Base-by-base conservation (phyloP, 2,888 invertebrate genomes). In the Electrophaes corylata region DNA sequence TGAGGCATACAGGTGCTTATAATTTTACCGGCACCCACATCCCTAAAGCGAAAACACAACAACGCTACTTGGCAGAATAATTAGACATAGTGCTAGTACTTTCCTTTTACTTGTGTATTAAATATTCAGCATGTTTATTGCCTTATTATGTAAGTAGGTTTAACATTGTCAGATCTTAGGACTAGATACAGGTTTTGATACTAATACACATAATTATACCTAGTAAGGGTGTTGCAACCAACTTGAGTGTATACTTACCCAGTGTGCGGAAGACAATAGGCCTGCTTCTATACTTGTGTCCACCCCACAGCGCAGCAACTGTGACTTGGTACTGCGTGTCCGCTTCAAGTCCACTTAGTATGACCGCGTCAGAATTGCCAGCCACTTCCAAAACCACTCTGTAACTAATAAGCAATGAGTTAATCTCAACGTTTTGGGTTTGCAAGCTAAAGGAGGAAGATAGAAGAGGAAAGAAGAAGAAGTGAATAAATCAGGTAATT, bases 351-450 rank as follows among this genome's bases (percentile, higher is more conserved):
- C 96, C 95, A 80, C 95, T 96, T 79, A 97, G 89, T 67, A 96
- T 96, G 72, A 97, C 96, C 65, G 96, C 96, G 84, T 96, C 96
- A 64, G 96, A 96, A 91, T 96, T 97, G 71, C 97, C 96, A 73
- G 97, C 97, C 84, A 97, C 96, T 86, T 96, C 95, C 93, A 96
- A 93, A 92, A 97, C 96, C 94, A 97, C 96, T 94, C 97, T 97
- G 96, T 96, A 97, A 96, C 97, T 97, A 96, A 95, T 93, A 89
- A 80, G 73, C 80, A 75, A 90, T 93, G 91, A 93, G 93, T 94
- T 93, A 93, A 93, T 90, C 86, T 90, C 88, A 79, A 84, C 72
- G 88, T 78, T 80, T 77, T 86, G 77, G 76, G 77, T 76, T 76
- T 62, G 65, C 78, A 87, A 79, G 85, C 75, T 62, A 64, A 65